Conservation (phyloP, 2,888 invertebrate genomes). For the Ectemnius cavifrons region DNA sequence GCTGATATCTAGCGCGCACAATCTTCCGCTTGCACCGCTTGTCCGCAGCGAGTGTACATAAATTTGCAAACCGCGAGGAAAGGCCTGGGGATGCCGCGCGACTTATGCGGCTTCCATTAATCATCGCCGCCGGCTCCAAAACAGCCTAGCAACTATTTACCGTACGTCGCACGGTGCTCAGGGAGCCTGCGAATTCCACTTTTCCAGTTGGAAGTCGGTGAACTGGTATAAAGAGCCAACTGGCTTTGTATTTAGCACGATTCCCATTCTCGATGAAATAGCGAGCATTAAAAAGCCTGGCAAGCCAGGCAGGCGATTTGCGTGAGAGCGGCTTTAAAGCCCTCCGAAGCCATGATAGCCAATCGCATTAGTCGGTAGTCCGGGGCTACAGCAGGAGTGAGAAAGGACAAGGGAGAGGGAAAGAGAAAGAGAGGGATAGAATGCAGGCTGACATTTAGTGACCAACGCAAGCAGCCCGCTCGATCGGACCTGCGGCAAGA, state of each 20-base stretch:
- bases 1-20: not conserved
- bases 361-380: no score
- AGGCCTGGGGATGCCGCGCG: not conserved
- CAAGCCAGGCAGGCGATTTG: no score
- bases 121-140: constrained; percentile 3
- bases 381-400: not conserved
- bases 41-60: not conserved
- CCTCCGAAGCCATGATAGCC: no score
- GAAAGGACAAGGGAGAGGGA: no score
- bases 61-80: not conserved
- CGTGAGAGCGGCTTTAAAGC: no score
- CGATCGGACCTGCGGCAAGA: constrained; percentile 1
- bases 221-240: no score
- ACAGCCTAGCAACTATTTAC: no score
- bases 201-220: no score
- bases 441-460: constrained; percentile 2
- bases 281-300: not conserved
- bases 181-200: no score
- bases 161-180: no score
- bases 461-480: not conserved
- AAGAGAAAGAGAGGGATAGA: constrained; percentile 9
- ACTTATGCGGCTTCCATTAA: constrained; percentile 5
- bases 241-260: no score
- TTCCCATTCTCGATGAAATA: not conserved
- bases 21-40: not conserved